phyloP scores from a whole-genome alignment of 2,113 vertebrate genomes.

The Daboia siamensis region DNA sequence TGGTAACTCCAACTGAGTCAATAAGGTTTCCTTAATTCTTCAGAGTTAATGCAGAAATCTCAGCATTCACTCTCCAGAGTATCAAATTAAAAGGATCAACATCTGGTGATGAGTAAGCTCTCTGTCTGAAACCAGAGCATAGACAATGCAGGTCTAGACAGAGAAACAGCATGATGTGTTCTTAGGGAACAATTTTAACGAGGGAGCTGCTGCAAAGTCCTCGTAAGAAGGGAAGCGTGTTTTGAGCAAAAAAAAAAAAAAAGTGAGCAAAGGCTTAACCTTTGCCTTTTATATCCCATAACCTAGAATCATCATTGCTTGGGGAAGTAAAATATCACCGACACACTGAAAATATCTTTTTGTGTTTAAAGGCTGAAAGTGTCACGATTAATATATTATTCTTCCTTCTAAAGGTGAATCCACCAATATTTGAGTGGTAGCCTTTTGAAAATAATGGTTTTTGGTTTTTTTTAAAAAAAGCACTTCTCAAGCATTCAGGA shows the following conservation, averaged over 20 bases:
- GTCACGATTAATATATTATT: conserved; percentile 31
- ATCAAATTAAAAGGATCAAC: neutral
- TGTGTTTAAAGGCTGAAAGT: conserved; percentile 1
- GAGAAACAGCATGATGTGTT: neutral
- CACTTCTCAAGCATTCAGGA: conserved; percentile 18
- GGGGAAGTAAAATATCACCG: neutral
- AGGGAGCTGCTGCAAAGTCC: neutral
- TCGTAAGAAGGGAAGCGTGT: neutral
- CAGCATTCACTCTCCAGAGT: neutral
- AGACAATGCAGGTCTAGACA: neutral
- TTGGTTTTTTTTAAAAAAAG: conserved; percentile 7
- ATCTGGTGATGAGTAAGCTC: neutral
- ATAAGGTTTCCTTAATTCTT: neutral
- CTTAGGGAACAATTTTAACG: neutral
- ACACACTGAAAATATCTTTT: conserved; percentile 5
- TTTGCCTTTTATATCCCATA: conserved; percentile 8
- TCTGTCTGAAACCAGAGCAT: no score
- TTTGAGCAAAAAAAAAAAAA: neutral
- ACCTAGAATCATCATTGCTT: neutral
- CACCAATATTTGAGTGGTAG: conserved; percentile 6
- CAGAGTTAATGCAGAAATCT: neutral
- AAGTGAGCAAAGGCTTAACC: neutral
- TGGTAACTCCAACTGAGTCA: neutral
- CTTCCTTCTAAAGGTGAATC: conserved; percentile 24
- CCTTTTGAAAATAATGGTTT: conserved; percentile 16